Evolutionary conservation across 2,888 invertebrate genomes (phyloP).

Genomic region (Merodon equestris): DNA sequence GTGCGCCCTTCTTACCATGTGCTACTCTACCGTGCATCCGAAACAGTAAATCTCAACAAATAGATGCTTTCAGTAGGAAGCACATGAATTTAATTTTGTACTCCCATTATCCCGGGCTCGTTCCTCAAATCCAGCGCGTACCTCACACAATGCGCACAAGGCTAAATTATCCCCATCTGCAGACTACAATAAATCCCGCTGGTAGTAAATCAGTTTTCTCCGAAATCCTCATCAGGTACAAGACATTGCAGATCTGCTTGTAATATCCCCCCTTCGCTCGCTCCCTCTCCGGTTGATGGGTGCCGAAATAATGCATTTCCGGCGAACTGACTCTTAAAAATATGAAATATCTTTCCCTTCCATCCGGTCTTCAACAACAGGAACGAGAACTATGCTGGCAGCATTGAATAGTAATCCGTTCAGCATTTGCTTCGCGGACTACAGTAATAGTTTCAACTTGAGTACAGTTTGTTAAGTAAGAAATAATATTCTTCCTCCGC

Average conservation of each 20-base stretch:
- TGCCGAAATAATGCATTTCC: slow-evolving; percentile 38
- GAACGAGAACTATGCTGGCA: background rate
- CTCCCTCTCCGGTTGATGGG: background rate
- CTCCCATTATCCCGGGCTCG: slow-evolving; percentile 50
- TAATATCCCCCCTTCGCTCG: slow-evolving; percentile 7
- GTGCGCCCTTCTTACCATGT: slow-evolving; percentile 11
- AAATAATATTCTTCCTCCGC: slow-evolving; percentile 55
- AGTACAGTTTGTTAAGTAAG: slow-evolving; percentile 63
- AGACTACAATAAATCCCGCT: slow-evolving; percentile 8
- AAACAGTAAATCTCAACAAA: slow-evolving; percentile 60
- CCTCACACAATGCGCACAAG: slow-evolving; percentile 4
- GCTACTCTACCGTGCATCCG: slow-evolving; percentile 46
- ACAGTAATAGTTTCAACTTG: slow-evolving; percentile 54
- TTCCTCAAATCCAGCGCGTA: slow-evolving; percentile 16
- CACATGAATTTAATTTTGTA: slow-evolving; percentile 43
- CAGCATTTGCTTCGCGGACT: slow-evolving; percentile 47
- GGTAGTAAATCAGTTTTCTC: slow-evolving; percentile 48
- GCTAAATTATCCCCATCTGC: slow-evolving; percentile 46
- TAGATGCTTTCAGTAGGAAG: slow-evolving; percentile 42
- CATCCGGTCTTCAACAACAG: background rate
- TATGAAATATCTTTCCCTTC: slow-evolving; percentile 60
- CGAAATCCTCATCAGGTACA: slow-evolving; percentile 65
- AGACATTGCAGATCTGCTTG: slow-evolving; percentile 37
- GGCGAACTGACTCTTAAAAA: slow-evolving; percentile 36
- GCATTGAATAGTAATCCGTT: slow-evolving; percentile 34